These are phyloP conservation scores for Azorinus chamasolen DNA, from an alignment of 2,888 invertebrate genomes.

Conservation along the genomic window DNA sequence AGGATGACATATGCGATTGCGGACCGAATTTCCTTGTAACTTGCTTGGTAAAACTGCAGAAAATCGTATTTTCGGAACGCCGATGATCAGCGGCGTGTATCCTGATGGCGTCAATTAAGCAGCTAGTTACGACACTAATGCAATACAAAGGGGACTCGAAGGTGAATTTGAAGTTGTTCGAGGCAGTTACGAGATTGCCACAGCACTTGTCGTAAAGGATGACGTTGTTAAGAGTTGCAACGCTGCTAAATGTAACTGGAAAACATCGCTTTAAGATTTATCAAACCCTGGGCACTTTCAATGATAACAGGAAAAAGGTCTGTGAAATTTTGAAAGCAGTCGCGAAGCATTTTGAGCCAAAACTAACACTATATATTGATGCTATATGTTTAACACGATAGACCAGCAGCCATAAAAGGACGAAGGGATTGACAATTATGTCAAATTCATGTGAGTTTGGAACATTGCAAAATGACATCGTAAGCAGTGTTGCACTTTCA, in stretches of 20 bases:
- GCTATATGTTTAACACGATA: neutral
- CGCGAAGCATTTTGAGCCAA: constrained; percentile 3
- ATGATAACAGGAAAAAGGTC: neutral
- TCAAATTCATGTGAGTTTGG: neutral
- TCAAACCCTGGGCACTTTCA: neutral
- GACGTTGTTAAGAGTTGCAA: neutral
- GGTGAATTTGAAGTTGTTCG: neutral
- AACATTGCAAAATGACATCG: too few relatives aligned
- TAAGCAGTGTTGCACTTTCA: too few relatives aligned
- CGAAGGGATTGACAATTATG: neutral
- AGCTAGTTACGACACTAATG: too few relatives aligned
- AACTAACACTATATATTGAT: neutral
- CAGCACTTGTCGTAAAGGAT: neutral
- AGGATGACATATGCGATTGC: too few relatives aligned
- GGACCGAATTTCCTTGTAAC: too few relatives aligned
- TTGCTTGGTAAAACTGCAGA: too few relatives aligned
- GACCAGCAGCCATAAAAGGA: constrained; percentile 3
- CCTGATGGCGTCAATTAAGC: too few relatives aligned
- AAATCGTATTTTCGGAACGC: too few relatives aligned
- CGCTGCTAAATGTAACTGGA: neutral
- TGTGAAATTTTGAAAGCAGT: neutral
- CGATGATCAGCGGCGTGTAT: too few relatives aligned
- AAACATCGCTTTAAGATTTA: neutral
- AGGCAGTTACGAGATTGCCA: neutral
- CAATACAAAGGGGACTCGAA: neutral